Percentiles rank a stretch among this genome's conserved stretches.
phyloP scores from a whole-genome alignment of 2,113 vertebrate genomes.

The Chaenogobius annularis region DNA sequence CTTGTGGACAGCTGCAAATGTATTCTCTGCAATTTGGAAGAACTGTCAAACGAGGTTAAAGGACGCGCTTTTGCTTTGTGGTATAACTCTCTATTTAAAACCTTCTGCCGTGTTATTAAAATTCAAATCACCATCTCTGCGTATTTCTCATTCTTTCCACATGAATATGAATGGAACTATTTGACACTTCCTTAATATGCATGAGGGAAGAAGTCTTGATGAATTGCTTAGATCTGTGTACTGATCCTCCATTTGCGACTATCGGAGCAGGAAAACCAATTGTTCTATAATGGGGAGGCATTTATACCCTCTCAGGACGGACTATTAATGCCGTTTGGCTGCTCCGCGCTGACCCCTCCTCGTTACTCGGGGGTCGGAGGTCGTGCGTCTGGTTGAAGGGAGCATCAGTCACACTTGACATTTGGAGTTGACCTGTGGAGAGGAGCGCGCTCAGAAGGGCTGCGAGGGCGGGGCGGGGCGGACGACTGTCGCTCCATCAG shows the following conservation, averaged over 20 bases:
- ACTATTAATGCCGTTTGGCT: constrained; percentile 56
- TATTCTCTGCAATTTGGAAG: constrained; percentile 53
- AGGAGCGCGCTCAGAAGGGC: constrained; percentile 18
- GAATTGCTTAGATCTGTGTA: constrained; percentile 61
- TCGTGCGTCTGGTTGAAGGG: constrained; percentile 35
- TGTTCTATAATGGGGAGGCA: constrained; percentile 61
- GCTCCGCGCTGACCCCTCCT: constrained; percentile 44
- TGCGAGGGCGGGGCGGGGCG: not conserved
- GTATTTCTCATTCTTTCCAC: constrained; percentile 54
- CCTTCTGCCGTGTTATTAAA: constrained; percentile 55
- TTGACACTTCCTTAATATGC: constrained; percentile 60
- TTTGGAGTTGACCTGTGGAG: constrained; percentile 52
- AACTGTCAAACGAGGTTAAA: constrained; percentile 57
- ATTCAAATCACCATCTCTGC: constrained; percentile 63
- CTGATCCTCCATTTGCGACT: constrained; percentile 57
- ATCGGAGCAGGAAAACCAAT: constrained; percentile 58
- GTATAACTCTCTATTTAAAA: constrained; percentile 55
- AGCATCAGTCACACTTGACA: constrained; percentile 72
- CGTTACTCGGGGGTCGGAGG: constrained; percentile 60
- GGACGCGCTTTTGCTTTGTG: constrained; percentile 51
- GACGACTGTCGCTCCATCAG: constrained; percentile 50
- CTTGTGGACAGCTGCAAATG: constrained; percentile 34
- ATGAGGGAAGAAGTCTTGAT: constrained; percentile 61
- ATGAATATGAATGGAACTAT: constrained; percentile 70
- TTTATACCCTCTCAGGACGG: constrained; percentile 45